phyloP scores from a whole-genome alignment of 2,113 vertebrate species.

The Myocastor coypus region DNA sequence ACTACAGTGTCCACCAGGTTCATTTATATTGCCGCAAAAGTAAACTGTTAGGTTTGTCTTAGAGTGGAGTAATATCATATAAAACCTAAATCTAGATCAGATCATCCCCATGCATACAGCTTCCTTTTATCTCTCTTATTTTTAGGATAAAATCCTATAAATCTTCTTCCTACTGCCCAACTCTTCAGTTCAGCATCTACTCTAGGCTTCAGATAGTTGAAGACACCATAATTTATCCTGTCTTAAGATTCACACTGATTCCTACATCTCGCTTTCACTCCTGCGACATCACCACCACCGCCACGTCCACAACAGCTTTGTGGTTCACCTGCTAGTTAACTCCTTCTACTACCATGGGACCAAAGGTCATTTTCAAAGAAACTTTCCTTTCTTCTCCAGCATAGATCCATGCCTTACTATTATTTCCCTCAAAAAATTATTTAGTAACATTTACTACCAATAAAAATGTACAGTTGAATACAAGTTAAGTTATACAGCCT shows the following conservation, averaged over 20 bases:
- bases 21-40: not conserved
- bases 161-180: not conserved
- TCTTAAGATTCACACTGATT: not conserved
- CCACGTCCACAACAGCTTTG: not conserved
- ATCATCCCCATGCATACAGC: not conserved
- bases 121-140: not conserved
- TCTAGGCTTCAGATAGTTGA: not conserved
- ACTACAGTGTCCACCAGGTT: not conserved
- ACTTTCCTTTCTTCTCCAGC: not conserved
- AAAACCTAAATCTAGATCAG: not conserved
- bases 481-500: not conserved
- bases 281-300: not conserved
- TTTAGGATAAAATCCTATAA: not conserved
- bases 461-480: not conserved
- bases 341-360: not conserved
- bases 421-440: not conserved
- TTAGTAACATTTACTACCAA: not conserved
- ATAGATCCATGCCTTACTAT: not conserved
- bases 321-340: not conserved
- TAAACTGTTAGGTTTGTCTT: not conserved
- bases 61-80: not conserved
- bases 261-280: not conserved
- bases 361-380: not conserved
- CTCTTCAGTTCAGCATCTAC: not conserved
- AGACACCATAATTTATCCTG: not conserved